Conservation (phyloP, 2,797 vertebrate genomes). For the Sebastes oblongus region DNA sequence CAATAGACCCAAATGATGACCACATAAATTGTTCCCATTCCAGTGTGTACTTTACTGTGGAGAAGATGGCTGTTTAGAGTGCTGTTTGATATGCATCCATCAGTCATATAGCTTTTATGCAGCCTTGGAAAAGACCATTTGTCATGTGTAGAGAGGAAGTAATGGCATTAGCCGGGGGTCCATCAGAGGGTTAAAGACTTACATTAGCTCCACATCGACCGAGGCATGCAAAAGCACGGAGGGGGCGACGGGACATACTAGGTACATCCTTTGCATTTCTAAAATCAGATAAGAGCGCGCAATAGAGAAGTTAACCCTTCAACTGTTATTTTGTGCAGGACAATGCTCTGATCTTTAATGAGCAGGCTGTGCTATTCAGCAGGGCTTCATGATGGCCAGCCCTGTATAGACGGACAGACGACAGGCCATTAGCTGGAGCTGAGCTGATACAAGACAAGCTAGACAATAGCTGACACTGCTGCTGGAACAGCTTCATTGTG, state of each 20-base stretch:
- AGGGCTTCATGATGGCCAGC: slow-evolving; percentile 49
- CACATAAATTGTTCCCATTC: slow-evolving; percentile 52
- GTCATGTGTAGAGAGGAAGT: slow-evolving; percentile 54
- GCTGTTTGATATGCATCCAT: slow-evolving; percentile 35
- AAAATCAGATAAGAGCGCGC: slow-evolving; percentile 66
- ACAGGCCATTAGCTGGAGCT: slow-evolving; percentile 58
- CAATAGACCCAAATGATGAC: slow-evolving; percentile 53
- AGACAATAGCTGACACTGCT: slow-evolving; percentile 65
- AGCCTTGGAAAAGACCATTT: slow-evolving; percentile 53
- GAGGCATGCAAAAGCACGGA: not conserved
- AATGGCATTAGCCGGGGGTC: slow-evolving; percentile 63
- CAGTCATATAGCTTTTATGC: slow-evolving; percentile 29
- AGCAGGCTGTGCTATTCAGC: slow-evolving; percentile 45
- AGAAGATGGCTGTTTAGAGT: slow-evolving; percentile 31
- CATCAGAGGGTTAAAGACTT: slow-evolving; percentile 72
- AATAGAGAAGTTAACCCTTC: slow-evolving; percentile 68
- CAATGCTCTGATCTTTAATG: slow-evolving; percentile 62
- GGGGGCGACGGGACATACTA: slow-evolving; percentile 12
- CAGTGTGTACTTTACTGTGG: slow-evolving; percentile 34
- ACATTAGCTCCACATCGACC: slow-evolving; percentile 70
- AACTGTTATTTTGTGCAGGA: slow-evolving; percentile 52
- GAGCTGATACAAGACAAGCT: slow-evolving; percentile 58
- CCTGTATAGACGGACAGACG: slow-evolving; percentile 35
- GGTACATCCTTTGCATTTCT: slow-evolving; percentile 58
- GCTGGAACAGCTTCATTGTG: slow-evolving; percentile 64